A percentile compares a stretch with the other conserved stretches of the same genome.
These are phyloP conservation scores for Thumatha senex DNA, from an alignment of 2,888 invertebrate species.

Conservation along the genomic window DNA sequence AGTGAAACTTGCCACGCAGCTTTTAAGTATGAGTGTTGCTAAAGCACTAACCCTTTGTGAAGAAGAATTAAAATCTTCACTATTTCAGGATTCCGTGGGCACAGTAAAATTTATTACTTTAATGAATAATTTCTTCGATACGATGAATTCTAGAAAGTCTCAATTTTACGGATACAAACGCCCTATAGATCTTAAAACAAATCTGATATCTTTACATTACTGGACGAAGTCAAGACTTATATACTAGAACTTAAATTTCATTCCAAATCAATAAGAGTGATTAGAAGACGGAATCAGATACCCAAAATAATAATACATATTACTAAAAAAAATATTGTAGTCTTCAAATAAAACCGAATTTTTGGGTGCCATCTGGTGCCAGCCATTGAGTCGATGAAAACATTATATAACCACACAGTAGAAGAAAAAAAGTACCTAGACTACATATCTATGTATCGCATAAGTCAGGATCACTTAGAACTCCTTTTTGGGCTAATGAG, in stretches of 20 bases:
- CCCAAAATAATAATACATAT: not conserved
- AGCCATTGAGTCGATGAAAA: conserved; percentile 16
- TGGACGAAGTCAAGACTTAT: conserved; percentile 7
- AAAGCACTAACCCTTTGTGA: conserved; percentile 12
- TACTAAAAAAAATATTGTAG: not conserved
- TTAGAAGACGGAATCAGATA: conserved; percentile 5
- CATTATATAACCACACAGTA: conserved; percentile 5
- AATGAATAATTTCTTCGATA: conserved; percentile 7
- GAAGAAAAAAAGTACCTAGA: conserved; percentile 10
- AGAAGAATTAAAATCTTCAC: not conserved
- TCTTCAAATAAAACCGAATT: conserved; percentile 23
- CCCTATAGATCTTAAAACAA: conserved; percentile 4
- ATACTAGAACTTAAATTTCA: conserved; percentile 11
- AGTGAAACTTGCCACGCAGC: conserved; percentile 14
- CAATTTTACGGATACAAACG: conserved; percentile 9
- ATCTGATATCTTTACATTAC: not conserved
- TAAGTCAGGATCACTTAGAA: conserved; percentile 26
- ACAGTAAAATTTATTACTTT: not conserved
- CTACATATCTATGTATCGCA: conserved; percentile 19
- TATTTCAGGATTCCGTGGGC: not conserved
- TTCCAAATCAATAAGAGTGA: too few species aligned
- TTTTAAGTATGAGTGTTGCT: conserved; percentile 17
- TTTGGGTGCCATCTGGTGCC: conserved; percentile 19
- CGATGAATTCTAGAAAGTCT: conserved; percentile 12
- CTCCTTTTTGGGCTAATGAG: conserved; percentile 13